Conservation (phyloP, 2,113 vertebrate genomes). For the Apodemus speciosus region DNA sequence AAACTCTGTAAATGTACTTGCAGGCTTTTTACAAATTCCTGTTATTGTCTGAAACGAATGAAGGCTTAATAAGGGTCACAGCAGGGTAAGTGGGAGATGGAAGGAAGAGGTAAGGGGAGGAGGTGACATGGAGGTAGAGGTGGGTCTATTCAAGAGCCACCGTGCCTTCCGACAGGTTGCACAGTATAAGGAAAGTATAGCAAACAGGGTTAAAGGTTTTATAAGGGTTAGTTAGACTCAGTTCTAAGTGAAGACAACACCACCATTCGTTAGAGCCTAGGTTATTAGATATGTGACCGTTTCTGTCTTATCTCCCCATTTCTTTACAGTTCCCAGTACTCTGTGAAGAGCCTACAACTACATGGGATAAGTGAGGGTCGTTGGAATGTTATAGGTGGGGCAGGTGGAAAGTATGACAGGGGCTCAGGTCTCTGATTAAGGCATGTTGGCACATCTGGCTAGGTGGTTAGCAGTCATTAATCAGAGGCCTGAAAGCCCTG, state of each 20-base stretch:
- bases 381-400: neutral
- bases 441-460: conserved; percentile 6
- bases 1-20: conserved; percentile 81
- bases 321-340: neutral
- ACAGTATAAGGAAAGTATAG: conserved; percentile 75
- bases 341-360: conserved; percentile 13
- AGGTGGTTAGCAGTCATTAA: neutral
- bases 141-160: conserved; percentile 46
- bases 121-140: conserved; percentile 3
- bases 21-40: conserved; percentile 69
- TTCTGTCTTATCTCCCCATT: neutral
- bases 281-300: conserved; percentile 70
- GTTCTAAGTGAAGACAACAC: conserved; percentile 59
- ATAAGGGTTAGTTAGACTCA: conserved; percentile 59
- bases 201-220: conserved; percentile 77
- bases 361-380: neutral
- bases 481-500: conserved; percentile 32
- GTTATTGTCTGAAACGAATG: conserved; percentile 56
- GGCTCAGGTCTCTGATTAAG: neutral
- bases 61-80: conserved; percentile 52
- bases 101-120: neutral
- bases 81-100: conserved; percentile 29
- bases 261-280: conserved; percentile 79
- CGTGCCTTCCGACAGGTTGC: conserved; percentile 72
- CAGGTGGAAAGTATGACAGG: neutral